A percentile compares a stretch with the other conserved stretches of the same genome.
phyloP scores from a whole-genome alignment of 2,888 invertebrate species.

The Ceratothoa steindachneri region DNA sequence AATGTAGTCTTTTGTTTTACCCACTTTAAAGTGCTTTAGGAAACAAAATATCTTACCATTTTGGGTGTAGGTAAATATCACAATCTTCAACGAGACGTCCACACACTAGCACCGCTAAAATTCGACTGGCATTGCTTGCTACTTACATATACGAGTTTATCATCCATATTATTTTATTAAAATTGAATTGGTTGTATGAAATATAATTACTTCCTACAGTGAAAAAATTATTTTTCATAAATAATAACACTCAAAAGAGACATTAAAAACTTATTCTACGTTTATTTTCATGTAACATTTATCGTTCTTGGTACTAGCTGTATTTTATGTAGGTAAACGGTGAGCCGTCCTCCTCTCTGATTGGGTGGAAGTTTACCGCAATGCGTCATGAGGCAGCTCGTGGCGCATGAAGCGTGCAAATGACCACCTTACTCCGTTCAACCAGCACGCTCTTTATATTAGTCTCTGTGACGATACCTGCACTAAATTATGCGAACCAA shows the following conservation, averaged over 20 bases:
- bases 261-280: too few relatives aligned
- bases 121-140: conserved; percentile 7
- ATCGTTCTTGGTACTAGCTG: conserved; percentile 11
- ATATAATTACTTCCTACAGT: neutral
- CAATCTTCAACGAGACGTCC: conserved; percentile 16
- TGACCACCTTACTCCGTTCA: conserved; percentile 22
- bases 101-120: conserved; percentile 17
- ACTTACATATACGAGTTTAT: neutral
- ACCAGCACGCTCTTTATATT: neutral
- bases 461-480: neutral
- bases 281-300: too few relatives aligned
- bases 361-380: conserved; percentile 27
- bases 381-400: conserved; percentile 29
- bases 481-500: neutral
- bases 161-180: neutral
- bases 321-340: neutral
- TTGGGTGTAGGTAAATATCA: neutral
- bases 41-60: conserved; percentile 1
- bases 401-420: conserved; percentile 20
- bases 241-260: neutral
- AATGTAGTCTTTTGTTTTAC: too few relatives aligned
- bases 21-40: too few relatives aligned
- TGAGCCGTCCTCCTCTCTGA: conserved; percentile 2
- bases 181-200: neutral
- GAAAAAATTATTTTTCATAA: neutral